Evolutionary conservation across 2,113 vertebrate species (phyloP), one percentile per base, ranked within the genome.

Genomic region (Porphyrio hochstetteri): DNA sequence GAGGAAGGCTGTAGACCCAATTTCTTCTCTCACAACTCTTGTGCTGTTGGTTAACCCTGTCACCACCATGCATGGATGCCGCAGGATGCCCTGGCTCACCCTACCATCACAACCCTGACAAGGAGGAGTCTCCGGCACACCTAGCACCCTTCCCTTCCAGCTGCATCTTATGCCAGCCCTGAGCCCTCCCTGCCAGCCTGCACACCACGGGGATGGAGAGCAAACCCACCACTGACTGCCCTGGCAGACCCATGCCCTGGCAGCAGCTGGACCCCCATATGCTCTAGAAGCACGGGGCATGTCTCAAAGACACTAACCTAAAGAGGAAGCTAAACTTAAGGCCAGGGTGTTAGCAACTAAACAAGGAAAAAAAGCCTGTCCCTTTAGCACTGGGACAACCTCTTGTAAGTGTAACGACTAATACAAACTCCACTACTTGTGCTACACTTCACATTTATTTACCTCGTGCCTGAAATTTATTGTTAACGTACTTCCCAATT

Each of bases 221-320:
- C n/a, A 89, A 59, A 72, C 5, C 11, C 52, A 18, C 21, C 2
- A 10, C 59, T 81, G 72, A 46, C 60, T 2, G 2, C 33, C 48
- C 53, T 40, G n/a, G 48, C 29, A 71, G 56, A 21, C 25, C 71
- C 9, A 1, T 21, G 46, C 9, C 44, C 18, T 55, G 2, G 28
- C 27, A 61, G 48, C 69, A 89, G 50, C 74, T 70, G 38, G 35
- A 77, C 59, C 46, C n/a, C 9, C 31, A 15, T 68, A 1, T 2
- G 24, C 21, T 33, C 55, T 9, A 67, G 31, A 14, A 59, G 9
- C 0, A 0, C 0, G 1, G 14, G 14, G 33, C 0, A 0, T 67
- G 24, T 82, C 82, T 61, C 33, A 57, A 52, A 65, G 33, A 63
- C 40, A 79, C 16, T 68, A 81, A 63, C 20, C 40, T 86, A 33